Evolutionary conservation across 2,797 vertebrate genomes (phyloP).

Genomic region (Scolopax bukidnonensis): DNA sequence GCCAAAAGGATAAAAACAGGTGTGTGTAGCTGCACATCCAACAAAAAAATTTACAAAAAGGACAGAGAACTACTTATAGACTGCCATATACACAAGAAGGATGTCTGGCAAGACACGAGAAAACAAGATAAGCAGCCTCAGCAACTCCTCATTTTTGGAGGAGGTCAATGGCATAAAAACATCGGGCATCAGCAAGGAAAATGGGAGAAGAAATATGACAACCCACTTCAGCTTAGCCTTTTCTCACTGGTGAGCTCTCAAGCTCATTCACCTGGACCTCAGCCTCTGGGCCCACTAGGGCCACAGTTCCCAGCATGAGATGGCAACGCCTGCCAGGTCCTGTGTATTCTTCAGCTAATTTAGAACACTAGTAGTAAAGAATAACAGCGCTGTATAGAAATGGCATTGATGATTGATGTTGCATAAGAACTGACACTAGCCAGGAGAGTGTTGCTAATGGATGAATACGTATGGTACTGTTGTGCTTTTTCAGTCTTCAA

Average conservation of each 20-base stretch:
- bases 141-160: not conserved
- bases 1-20: not conserved
- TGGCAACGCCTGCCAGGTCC: not conserved
- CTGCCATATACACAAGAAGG: not conserved
- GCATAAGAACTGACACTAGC: not conserved
- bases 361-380: not conserved
- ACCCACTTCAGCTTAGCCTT: not conserved
- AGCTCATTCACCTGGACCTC: not conserved
- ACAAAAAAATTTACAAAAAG: not conserved
- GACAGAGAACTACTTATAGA: not conserved
- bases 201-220: not conserved
- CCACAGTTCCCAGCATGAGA: rapidly evolving
- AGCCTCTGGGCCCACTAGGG: too few species aligned
- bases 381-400: not conserved
- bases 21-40: not conserved
- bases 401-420: not conserved
- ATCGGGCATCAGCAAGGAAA: not conserved
- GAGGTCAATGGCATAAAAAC: not conserved
- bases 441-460: not conserved
- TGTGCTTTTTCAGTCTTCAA: not conserved
- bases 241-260: not conserved
- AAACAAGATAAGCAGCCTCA: not conserved
- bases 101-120: not conserved
- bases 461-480: not conserved
- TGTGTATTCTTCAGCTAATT: not conserved